Conservation (phyloP, 2,113 vertebrate genomes). For the Sceloporus undulatus region DNA sequence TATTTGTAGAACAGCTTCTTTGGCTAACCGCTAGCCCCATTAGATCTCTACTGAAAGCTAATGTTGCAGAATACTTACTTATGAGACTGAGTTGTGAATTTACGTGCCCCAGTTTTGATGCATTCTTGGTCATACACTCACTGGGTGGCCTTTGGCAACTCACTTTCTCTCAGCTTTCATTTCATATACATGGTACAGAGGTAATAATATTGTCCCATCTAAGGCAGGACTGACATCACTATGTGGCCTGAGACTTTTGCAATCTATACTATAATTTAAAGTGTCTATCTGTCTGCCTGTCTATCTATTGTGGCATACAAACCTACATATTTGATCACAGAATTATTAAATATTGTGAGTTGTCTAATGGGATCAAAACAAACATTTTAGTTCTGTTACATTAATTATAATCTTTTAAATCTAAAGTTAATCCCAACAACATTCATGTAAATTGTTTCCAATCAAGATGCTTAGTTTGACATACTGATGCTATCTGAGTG, state of each 20-base stretch:
- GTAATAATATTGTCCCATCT: not conserved
- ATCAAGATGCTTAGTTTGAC: not conserved
- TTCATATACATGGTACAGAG: not conserved
- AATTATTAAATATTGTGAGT: no score
- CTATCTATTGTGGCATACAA: no score
- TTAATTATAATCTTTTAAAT: not conserved
- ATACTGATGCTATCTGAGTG: not conserved
- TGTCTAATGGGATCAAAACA: no score
- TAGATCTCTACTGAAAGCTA: not conserved
- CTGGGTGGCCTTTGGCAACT: not conserved
- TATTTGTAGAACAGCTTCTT: not conserved
- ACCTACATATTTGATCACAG: no score
- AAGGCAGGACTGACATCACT: no score
- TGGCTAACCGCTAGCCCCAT: no score
- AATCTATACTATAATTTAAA: no score
- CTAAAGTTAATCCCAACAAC: not conserved
- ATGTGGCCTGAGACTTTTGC: no score
- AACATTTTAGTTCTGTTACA: no score
- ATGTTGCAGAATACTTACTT: not conserved
- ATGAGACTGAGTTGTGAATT: not conserved
- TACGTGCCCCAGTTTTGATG: not conserved
- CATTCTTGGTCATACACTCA: not conserved
- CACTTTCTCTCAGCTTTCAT: no score
- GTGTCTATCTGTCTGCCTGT: no score
- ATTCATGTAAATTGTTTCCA: conserved; percentile 2